Conservation (phyloP, 2,888 invertebrate genomes). For the Pristionchus entomophagus region DNA sequence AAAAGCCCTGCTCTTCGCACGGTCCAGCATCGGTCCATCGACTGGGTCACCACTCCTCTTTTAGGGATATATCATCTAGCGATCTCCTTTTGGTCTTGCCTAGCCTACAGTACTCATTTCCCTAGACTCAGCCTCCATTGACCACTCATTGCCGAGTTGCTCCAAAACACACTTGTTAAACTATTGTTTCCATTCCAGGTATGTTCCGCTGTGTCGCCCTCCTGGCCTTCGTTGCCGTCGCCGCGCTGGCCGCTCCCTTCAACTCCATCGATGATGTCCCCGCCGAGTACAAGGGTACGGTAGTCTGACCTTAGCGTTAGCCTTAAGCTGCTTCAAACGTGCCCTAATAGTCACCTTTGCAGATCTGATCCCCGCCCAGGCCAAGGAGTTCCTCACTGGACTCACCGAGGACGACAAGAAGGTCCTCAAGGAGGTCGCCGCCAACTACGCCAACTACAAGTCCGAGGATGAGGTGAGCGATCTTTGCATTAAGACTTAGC, state of each 20-base stretch:
- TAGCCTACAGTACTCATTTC: too few relatives aligned
- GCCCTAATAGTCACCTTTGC: conserved; percentile 35
- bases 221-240: conserved; percentile 60
- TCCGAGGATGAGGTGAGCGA: conserved; percentile 60
- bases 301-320: not conserved
- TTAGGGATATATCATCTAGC: too few relatives aligned
- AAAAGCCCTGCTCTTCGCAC: too few relatives aligned
- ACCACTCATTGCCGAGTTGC: too few relatives aligned
- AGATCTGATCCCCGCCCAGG: conserved; percentile 72
- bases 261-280: conserved; percentile 70
- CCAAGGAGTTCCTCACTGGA: conserved; percentile 68
- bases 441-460: conserved; percentile 61
- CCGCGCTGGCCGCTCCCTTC: conserved; percentile 61
- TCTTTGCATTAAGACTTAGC: too few relatives aligned
- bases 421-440: conserved; percentile 70
- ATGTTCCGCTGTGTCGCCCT: conserved; percentile 57
- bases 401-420: conserved; percentile 66
- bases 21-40: too few relatives aligned
- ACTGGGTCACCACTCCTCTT: too few relatives aligned
- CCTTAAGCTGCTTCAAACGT: not conserved
- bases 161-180: too few relatives aligned
- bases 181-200: conserved; percentile 15
- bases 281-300: conserved; percentile 68
- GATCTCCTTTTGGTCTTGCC: too few relatives aligned
- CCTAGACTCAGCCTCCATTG: too few relatives aligned